phyloP scores from a whole-genome alignment of 2,797 vertebrate species.

The Anomalospiza imberbis region DNA sequence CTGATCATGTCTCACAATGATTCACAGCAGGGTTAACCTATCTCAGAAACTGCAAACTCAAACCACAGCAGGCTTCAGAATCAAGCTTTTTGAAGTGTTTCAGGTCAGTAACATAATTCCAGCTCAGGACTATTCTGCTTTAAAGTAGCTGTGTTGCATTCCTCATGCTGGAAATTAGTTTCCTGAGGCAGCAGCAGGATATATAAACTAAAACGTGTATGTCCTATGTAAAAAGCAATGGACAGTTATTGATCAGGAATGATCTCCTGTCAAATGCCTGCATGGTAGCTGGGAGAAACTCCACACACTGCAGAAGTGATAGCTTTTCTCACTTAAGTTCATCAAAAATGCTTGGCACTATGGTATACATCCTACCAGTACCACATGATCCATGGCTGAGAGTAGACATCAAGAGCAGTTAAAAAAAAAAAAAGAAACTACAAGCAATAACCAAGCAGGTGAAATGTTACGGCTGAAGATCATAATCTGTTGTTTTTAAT shows the following conservation, averaged over 20 bases:
- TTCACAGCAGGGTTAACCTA: background rate
- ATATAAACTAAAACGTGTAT: background rate
- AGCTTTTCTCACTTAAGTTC: background rate
- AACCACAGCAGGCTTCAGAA: background rate
- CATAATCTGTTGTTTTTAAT: background rate
- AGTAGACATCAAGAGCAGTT: background rate
- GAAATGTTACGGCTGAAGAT: background rate
- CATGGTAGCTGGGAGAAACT: background rate
- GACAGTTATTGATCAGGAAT: background rate
- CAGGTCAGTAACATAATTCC: background rate
- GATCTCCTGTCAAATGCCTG: background rate
- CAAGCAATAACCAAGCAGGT: background rate
- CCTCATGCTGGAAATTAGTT: background rate
- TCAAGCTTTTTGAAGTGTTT: conserved; percentile 6
- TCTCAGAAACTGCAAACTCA: background rate
- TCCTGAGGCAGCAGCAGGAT: background rate
- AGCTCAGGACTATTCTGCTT: background rate
- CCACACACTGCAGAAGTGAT: background rate
- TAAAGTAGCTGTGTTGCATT: background rate
- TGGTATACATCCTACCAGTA: background rate
- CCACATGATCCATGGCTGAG: background rate
- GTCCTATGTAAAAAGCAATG: background rate
- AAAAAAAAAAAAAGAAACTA: background rate
- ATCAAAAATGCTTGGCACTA: background rate
- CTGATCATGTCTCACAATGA: background rate